Evolutionary conservation across 2,113 vertebrate species (phyloP).

Genomic region (Periophthalmodon schlosseri): DNA sequence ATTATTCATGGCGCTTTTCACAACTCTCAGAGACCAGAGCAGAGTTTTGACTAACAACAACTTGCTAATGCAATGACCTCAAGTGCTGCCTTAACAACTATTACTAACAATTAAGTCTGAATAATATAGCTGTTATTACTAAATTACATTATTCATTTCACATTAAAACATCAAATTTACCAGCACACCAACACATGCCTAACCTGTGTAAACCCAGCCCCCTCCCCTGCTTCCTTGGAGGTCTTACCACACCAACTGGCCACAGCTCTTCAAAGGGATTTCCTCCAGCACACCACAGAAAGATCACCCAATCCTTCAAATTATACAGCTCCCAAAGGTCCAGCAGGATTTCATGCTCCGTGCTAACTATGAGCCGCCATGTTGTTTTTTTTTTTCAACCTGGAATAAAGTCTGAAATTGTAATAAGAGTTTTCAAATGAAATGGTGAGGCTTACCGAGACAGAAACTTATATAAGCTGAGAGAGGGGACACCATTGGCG

Average conservation of each 20-base stretch:
- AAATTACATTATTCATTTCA: too few species aligned
- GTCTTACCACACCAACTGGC: slow-evolving; percentile 54
- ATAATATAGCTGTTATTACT: too few species aligned
- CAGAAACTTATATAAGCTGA: slow-evolving; percentile 76
- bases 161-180: background rate
- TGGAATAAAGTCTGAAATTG: slow-evolving; percentile 75
- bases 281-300: slow-evolving; percentile 49
- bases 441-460: slow-evolving; percentile 74
- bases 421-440: slow-evolving; percentile 78
- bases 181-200: background rate
- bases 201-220: background rate
- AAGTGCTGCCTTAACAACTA: too few species aligned
- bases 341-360: slow-evolving; percentile 60
- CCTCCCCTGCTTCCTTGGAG: background rate
- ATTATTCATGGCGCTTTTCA: too few species aligned
- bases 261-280: slow-evolving; percentile 56
- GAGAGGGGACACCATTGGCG: slow-evolving; percentile 75
- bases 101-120: too few species aligned
- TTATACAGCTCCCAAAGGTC: slow-evolving; percentile 58
- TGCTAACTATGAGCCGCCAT: slow-evolving; percentile 58
- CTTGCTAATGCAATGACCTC: too few species aligned
- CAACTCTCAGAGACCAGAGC: too few species aligned
- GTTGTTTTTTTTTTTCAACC: slow-evolving; percentile 56
- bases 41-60: too few species aligned
- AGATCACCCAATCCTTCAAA: slow-evolving; percentile 70